phyloP scores from a whole-genome alignment of 2,888 invertebrate genomes.

The Synergus laeviventris region DNA sequence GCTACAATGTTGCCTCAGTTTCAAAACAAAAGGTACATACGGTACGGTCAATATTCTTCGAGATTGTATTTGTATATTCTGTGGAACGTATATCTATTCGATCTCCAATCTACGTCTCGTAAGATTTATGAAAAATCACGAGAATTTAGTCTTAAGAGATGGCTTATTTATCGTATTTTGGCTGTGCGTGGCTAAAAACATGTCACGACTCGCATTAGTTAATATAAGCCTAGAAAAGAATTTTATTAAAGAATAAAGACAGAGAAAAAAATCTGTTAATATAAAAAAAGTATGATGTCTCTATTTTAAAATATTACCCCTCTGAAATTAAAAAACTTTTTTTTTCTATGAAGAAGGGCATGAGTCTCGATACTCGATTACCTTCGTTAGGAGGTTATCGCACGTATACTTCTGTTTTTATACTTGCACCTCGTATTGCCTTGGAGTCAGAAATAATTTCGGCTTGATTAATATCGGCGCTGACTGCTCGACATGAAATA shows the following conservation, averaged over 20 bases:
- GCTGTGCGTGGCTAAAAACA: constrained; percentile 30
- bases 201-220: background rate
- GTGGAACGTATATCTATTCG: constrained; percentile 28
- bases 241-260: background rate
- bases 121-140: constrained; percentile 12
- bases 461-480: constrained; percentile 19
- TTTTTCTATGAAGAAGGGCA: background rate
- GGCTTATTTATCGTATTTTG: constrained; percentile 36
- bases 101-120: constrained; percentile 25
- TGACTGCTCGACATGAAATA: constrained; percentile 8
- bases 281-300: too few species aligned
- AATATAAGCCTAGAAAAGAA: background rate
- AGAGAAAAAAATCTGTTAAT: too few species aligned
- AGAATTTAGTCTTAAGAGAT: constrained; percentile 16
- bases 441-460: constrained; percentile 13
- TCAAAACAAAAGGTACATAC: background rate
- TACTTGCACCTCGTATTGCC: background rate
- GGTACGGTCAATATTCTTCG: background rate
- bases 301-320: too few species aligned
- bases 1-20: background rate
- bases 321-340: background rate
- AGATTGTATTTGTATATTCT: constrained; percentile 23
- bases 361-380: background rate
- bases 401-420: constrained; percentile 4
- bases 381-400: constrained; percentile 24